Percentiles rank a stretch among this genome's conserved stretches.
These are phyloP conservation scores for Crocidura indochinensis DNA, from an alignment of 2,797 vertebrate genomes.

Conservation along the genomic window DNA sequence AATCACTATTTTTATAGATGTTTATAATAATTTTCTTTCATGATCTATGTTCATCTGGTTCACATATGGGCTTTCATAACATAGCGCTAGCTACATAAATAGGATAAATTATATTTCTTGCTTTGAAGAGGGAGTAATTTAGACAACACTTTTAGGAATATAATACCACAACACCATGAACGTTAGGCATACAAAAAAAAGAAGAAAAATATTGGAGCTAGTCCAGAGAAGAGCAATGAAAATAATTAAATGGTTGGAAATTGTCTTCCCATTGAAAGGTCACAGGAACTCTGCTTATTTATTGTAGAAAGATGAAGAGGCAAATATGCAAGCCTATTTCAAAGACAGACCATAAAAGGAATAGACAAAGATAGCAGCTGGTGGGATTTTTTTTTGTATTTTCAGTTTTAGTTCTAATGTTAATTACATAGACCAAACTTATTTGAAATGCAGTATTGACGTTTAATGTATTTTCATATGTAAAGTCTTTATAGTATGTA, in stretches of 20 bases:
- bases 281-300: slow-evolving; percentile 10
- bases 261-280: slow-evolving; percentile 65
- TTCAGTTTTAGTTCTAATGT: slow-evolving; percentile 69
- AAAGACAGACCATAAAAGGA: slow-evolving; percentile 33
- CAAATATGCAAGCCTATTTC: slow-evolving; percentile 47
- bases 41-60: too few species aligned
- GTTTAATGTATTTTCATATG: slow-evolving; percentile 46
- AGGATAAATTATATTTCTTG: too few species aligned
- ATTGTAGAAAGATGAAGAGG: slow-evolving; percentile 57
- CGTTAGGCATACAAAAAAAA: slow-evolving; percentile 46
- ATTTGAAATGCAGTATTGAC: slow-evolving; percentile 61
- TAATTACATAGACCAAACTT: slow-evolving; percentile 47
- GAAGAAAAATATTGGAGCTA: slow-evolving; percentile 37
- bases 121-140: too few species aligned
- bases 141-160: not conserved
- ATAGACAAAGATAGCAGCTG: slow-evolving; percentile 64
- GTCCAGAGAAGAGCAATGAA: slow-evolving; percentile 76
- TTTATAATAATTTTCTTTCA: too few species aligned
- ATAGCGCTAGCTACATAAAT: too few species aligned
- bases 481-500: slow-evolving; percentile 63
- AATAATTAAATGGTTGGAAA: slow-evolving; percentile 74
- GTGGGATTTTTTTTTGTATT: not conserved
- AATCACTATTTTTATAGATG: too few species aligned
- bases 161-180: not conserved
- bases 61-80: too few species aligned